A percentile compares a stretch with the other conserved stretches of the same genome.
phyloP scores from a whole-genome alignment of 2,888 invertebrate species.

The Hemithea aestivaria region DNA sequence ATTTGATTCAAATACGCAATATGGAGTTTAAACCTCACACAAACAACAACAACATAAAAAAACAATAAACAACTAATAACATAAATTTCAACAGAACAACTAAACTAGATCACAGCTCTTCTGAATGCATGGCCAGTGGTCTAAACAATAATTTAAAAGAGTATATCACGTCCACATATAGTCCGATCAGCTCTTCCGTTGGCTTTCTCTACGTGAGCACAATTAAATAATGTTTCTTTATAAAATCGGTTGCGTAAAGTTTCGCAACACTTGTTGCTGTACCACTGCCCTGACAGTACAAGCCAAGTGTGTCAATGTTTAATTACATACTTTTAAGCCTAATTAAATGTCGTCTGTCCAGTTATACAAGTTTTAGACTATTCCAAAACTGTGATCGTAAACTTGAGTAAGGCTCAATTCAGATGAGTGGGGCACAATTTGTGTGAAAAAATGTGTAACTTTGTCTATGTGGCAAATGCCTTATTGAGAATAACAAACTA shows the following conservation, averaged over 20 bases:
- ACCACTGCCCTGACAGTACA: slow-evolving; percentile 44
- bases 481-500: too few relatives aligned
- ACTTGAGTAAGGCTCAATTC: slow-evolving; percentile 2
- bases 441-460: not conserved
- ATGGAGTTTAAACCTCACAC: too few relatives aligned
- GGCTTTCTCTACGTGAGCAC: slow-evolving; percentile 70
- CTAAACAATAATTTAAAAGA: slow-evolving; percentile 45
- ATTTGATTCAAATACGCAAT: too few relatives aligned
- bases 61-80: too few relatives aligned
- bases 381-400: slow-evolving; percentile 9
- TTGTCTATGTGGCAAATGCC: too few relatives aligned
- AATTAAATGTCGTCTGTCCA: slow-evolving; percentile 32
- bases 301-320: slow-evolving; percentile 53
- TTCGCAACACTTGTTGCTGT: slow-evolving; percentile 33
- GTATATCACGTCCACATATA: slow-evolving; percentile 51
- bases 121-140: too few relatives aligned
- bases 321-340: slow-evolving; percentile 37
- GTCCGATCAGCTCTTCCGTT: slow-evolving; percentile 54
- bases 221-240: slow-evolving; percentile 34
- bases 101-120: too few relatives aligned
- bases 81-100: too few relatives aligned
- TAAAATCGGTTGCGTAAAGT: slow-evolving; percentile 27
- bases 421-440: not conserved
- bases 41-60: too few relatives aligned
- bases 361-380: slow-evolving; percentile 11